Base-by-base conservation (phyloP, 2,113 vertebrate species). In the Chaetodon trifascialis region DNA sequence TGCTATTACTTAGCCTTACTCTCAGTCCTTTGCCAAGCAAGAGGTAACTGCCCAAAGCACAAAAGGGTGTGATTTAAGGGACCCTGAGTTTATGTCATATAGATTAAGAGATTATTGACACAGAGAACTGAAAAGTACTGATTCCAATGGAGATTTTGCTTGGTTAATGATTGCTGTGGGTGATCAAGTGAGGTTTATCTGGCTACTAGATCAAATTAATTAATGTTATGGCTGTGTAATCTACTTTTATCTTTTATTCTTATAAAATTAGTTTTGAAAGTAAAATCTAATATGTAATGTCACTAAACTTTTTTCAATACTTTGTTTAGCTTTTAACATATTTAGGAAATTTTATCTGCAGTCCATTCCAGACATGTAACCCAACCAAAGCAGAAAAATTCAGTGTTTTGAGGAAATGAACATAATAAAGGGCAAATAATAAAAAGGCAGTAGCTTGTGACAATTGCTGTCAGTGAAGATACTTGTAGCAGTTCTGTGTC, bases 41-140 rank as follows among this genome's bases (percentile, higher is more conserved):
- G 54, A 74, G 5, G 21, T 30, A 42, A 65, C 60, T 34, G 21
- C 49, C 5, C 2, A n/a, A 58, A 14, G 23, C 23, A 46, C 54
- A 58, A 16, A 17, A 71, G 12, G 17, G 1, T 34, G 51, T 42
- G 36, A 71, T 71, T 40, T 12, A 36, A 59, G 42, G 62, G 17
- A 4, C 17, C 23, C 11, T 34, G 40, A 38, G 47, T 42, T 62
- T 36, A 63, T 42, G 7, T 25, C 9, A 51, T 52, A 6, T 34
- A 16, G 44, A 60, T 52, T 9, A 69, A 60, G n/a, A 54, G 38
- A 55, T 23, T n/a, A 64, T 64, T 64, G 46, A 72, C 25, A n/a
- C 34, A 42, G 34, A 17, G n/a, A 16, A 34, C n/a, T 79, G 16
- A 25, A 40, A 60, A 12, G 9, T 19, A 54, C 14, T 54, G 6